Conservation (phyloP, 2,113 vertebrate genomes). For the Actinemys pallida region DNA sequence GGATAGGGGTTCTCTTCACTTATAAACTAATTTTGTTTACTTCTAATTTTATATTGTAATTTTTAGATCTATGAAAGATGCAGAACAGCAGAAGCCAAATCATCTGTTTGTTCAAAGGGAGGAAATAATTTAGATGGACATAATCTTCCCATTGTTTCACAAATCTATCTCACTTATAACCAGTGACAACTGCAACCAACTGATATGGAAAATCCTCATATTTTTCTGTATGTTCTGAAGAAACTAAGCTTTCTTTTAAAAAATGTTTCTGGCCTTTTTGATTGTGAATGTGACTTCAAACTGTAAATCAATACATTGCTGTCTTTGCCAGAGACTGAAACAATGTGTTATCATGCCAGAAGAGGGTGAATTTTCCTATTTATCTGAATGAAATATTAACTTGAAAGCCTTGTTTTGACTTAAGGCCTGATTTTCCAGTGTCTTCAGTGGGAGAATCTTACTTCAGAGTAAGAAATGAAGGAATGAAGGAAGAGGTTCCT, state of each 20-base stretch:
- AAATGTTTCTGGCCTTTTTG: not conserved
- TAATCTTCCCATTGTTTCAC: not conserved
- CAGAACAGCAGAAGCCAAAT: not conserved
- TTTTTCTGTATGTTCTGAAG: not conserved
- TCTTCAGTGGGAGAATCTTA: not conserved
- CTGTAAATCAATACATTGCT: not conserved
- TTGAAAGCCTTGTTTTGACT: not conserved
- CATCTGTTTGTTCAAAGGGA: not conserved
- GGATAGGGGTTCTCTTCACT: not conserved
- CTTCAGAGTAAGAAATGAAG: fast-evolving
- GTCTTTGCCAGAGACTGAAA: not conserved
- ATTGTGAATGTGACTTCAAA: not conserved
- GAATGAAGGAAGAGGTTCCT: fast-evolving
- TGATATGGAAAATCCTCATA: not conserved
- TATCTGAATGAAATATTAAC: not conserved
- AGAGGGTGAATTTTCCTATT: not conserved
- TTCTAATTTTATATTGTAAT: not conserved
- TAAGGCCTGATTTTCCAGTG: fast-evolving
- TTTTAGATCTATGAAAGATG: not conserved
- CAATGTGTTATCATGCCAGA: not conserved
- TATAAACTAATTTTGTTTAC: not conserved
- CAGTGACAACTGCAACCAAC: fast-evolving
- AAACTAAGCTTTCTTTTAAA: not conserved
- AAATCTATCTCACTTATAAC: constrained; percentile 1
- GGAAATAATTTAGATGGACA: not conserved